These are phyloP conservation scores for Enhydra lutris DNA, from an alignment of 2,113 vertebrate species.

Conservation along the genomic window DNA sequence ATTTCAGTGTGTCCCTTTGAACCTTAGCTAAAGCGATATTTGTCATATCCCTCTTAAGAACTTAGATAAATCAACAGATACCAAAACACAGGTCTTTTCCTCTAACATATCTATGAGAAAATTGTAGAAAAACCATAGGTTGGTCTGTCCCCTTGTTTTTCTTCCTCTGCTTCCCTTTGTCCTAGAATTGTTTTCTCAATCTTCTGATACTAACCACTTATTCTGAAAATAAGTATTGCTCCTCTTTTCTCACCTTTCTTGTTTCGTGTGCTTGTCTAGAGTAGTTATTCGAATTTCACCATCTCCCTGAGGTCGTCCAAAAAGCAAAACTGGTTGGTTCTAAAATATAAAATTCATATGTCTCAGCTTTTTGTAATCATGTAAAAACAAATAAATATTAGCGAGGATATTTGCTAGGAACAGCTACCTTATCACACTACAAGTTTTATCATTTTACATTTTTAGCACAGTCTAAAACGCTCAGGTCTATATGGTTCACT, in stretches of 20 bases:
- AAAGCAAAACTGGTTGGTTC: conserved; percentile 93
- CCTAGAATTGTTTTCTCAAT: neutral
- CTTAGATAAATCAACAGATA: neutral
- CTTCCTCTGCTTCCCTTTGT: neutral
- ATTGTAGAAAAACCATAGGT: neutral
- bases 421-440: neutral
- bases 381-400: neutral
- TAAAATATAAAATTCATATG: conserved; percentile 76
- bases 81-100: neutral
- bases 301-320: conserved; percentile 95
- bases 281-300: conserved; percentile 94
- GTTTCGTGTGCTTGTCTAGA: conserved; percentile 94
- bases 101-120: neutral
- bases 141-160: neutral
- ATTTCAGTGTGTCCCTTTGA: neutral
- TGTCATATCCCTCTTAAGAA: neutral
- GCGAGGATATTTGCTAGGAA: neutral
- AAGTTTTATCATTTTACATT: neutral
- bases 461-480: neutral
- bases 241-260: conserved; percentile 91
- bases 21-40: neutral
- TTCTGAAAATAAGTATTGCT: neutral
- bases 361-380: neutral
- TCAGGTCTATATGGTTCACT: neutral
- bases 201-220: neutral